Percentiles rank a stretch among this genome's conserved stretches.
Evolutionary conservation across 2,797 vertebrate genomes (phyloP).

Genomic region (Betta splendens): DNA sequence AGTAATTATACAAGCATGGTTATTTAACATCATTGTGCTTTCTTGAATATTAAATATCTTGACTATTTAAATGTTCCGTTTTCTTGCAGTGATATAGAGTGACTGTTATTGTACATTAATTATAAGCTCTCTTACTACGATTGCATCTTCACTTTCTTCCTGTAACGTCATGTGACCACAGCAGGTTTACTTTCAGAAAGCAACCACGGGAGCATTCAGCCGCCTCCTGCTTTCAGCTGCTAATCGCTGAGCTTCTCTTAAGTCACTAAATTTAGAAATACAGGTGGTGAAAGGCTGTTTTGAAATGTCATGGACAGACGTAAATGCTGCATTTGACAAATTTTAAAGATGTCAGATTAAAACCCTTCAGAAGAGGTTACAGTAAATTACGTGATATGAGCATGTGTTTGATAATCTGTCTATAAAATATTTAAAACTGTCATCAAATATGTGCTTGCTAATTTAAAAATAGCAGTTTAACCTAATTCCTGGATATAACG

Average conservation of each 20-base stretch:
- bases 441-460: neutral
- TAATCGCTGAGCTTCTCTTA: neutral
- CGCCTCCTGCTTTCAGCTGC: neutral
- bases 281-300: slow-evolving; percentile 1
- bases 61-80: too few species aligned
- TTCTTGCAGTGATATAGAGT: too few species aligned
- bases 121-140: too few species aligned
- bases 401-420: slow-evolving; percentile 9
- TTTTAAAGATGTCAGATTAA: neutral
- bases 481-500: slow-evolving; percentile 14
- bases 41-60: neutral
- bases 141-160: neutral
- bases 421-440: slow-evolving; percentile 5
- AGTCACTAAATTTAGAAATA: slow-evolving; percentile 1
- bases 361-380: neutral
- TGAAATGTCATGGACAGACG: neutral
- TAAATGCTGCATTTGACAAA: neutral
- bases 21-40: neutral
- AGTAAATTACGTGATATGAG: neutral
- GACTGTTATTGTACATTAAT: too few species aligned
- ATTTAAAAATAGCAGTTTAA: slow-evolving; percentile 39
- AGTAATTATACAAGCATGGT: neutral
- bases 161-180: neutral
- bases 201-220: neutral
- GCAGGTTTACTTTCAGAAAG: neutral